These are phyloP conservation scores for Drosophila funebris DNA, from an alignment of 1,140 invertebrate species.

Conservation along the genomic window DNA sequence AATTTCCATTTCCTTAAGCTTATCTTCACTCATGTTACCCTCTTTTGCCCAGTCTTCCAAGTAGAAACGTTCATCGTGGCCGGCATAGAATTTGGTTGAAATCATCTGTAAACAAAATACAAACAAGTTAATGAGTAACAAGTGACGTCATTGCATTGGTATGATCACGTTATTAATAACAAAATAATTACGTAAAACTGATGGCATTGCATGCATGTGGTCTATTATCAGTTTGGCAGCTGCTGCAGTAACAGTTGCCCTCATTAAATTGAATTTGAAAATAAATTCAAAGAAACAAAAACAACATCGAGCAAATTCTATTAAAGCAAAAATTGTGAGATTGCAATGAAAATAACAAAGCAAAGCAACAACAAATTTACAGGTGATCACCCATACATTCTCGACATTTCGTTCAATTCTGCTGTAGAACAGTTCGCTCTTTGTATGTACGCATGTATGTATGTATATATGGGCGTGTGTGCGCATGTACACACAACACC, in stretches of 20 bases:
- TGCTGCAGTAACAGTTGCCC: constrained; percentile 1
- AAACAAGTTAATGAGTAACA: constrained; percentile 17
- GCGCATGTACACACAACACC: constrained; percentile 2
- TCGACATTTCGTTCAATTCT: not conserved
- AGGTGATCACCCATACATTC: not conserved
- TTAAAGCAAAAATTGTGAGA: not conserved
- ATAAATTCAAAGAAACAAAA: constrained; percentile 6
- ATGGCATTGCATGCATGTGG: not conserved
- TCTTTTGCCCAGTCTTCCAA: constrained; percentile 95
- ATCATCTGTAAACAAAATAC: constrained; percentile 89
- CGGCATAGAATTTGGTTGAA: constrained; percentile 96
- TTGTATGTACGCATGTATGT: not conserved
- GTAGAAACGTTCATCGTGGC: constrained; percentile 94
- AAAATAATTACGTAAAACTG: constrained; percentile 8
- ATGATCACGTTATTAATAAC: not conserved
- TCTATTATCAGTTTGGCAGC: not conserved
- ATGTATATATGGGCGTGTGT: not conserved
- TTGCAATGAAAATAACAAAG: constrained; percentile 18
- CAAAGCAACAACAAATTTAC: constrained; percentile 11
- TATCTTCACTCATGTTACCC: constrained; percentile 88
- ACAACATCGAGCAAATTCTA: not conserved
- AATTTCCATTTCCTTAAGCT: constrained; percentile 93
- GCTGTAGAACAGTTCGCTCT: not conserved
- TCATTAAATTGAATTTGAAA: constrained; percentile 2
- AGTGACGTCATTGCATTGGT: constrained; percentile 32